A percentile compares a stretch with the other conserved stretches of the same genome.
Conservation (phyloP, 2,888 invertebrate species). For the Camptogramma bilineatum region DNA sequence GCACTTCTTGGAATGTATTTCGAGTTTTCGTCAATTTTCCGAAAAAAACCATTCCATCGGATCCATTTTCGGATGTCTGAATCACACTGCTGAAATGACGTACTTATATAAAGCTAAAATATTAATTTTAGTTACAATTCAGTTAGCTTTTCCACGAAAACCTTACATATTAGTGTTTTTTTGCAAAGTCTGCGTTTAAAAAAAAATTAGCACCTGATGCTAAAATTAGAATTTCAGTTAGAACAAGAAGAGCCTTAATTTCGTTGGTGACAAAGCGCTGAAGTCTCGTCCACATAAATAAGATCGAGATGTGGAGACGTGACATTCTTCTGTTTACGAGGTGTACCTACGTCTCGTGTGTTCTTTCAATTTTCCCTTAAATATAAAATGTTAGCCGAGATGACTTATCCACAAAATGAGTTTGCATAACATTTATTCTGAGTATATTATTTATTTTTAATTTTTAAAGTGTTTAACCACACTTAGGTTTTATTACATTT, state of each 20-base stretch:
- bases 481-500: too few relatives aligned
- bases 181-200: slow-evolving; percentile 7
- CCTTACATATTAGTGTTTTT: slow-evolving; percentile 1
- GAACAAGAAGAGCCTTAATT: slow-evolving; percentile 31
- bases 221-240: slow-evolving; percentile 30
- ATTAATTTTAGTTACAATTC: not conserved
- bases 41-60: too few relatives aligned
- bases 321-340: slow-evolving; percentile 35
- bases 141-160: not conserved
- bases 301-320: slow-evolving; percentile 39
- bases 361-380: slow-evolving; percentile 17
- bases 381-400: slow-evolving; percentile 4
- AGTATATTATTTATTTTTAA: too few relatives aligned
- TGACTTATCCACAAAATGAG: not conserved
- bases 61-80: too few relatives aligned
- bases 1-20: too few relatives aligned
- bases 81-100: too few relatives aligned
- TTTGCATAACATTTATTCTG: not conserved
- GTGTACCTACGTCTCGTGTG: slow-evolving; percentile 18
- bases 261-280: slow-evolving; percentile 32
- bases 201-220: slow-evolving; percentile 18
- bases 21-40: too few relatives aligned
- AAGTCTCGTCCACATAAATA: slow-evolving; percentile 37
- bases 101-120: too few relatives aligned
- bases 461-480: too few relatives aligned